phyloP scores from a whole-genome alignment of 2,888 invertebrate genomes.

The Steinernema hermaphroditum region DNA sequence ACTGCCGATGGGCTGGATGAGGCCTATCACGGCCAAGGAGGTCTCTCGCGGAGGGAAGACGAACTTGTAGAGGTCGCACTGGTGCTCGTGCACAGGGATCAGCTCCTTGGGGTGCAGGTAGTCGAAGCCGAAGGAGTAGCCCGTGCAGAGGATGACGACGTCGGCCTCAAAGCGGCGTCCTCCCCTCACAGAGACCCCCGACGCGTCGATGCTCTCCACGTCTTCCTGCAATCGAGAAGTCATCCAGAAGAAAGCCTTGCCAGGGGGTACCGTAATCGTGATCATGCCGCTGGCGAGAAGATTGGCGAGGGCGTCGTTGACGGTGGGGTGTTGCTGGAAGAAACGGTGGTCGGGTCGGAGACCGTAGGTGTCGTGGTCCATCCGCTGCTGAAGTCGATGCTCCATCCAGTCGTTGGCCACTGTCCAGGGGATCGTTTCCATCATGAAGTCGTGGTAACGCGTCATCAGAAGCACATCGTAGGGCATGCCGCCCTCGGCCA shows the following conservation, averaged over 20 bases:
- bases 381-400: constrained; percentile 55
- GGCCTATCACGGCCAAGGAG: constrained; percentile 66
- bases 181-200: constrained; percentile 47
- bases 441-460: constrained; percentile 57
- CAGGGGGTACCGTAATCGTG: constrained; percentile 65
- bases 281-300: constrained; percentile 67
- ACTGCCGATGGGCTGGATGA: constrained; percentile 69
- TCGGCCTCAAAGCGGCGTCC: constrained; percentile 58
- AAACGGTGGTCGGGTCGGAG: constrained; percentile 63
- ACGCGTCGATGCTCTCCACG: constrained; percentile 41
- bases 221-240: constrained; percentile 43
- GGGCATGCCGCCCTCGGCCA: constrained; percentile 51
- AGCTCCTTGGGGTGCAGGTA: constrained; percentile 65
- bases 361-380: constrained; percentile 65
- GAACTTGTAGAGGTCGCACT: constrained; percentile 67
- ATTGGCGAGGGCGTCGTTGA: constrained; percentile 69
- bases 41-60: constrained; percentile 67
- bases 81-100: constrained; percentile 64
- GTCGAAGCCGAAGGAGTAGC: constrained; percentile 68
- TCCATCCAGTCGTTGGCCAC: constrained; percentile 65
- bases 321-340: constrained; percentile 67
- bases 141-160: constrained; percentile 66
- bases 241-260: constrained; percentile 11
- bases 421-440: constrained; percentile 56
- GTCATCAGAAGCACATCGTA: constrained; percentile 58